Base-by-base conservation (phyloP, 2,113 vertebrate species). In the Mus pahari region DNA sequence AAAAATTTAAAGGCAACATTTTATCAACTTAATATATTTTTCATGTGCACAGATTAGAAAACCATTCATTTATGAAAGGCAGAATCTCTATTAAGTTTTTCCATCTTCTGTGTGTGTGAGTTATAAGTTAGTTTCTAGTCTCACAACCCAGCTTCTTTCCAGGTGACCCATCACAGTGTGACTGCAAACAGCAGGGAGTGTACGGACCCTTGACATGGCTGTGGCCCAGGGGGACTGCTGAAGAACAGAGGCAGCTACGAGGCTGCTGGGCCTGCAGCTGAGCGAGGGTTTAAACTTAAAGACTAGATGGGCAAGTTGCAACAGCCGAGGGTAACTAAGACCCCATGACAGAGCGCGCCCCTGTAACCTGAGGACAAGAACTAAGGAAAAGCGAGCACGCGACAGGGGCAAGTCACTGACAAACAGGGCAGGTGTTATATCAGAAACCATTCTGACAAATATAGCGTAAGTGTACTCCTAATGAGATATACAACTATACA, bases 1-100 rank as follows among this genome's bases (percentile, higher is more conserved):
- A 83, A 94, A 96, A 96, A 90, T 36, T 62, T 60, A 86, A 82
- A 94, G 92, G 31, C 14, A 92, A 87, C 22, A 83, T 66, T 36
- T 88, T 94, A 86, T 78, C 53, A 16, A 87, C 33, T 45, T 87
- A 93, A 96, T 33, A 64, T 58, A 91, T 73, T 87, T 87, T 91
- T 71, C n/a, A 82, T 26, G 45, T 16, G 93, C 13, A 87, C 4
- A 95, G n/a, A 86, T 0, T 28, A 10, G 92, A 95, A 77, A 10
- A 83, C 86, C 55, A 81, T 93, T 91, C 71, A 95, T 75, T 94
- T 89, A 45, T 66, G 94, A 90, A 86, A 71, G 70, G 86, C 1
- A 88, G 28, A 88, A 75, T 73, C 19, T 26, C 22, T n/a, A 92
- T n/a, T 68, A 87, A 77, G 42, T 58, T 91, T 91, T 77, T 45